Percentiles rank a stretch among this genome's conserved stretches.
phyloP scores from a whole-genome alignment of 2,888 invertebrate genomes.

The Drosophila mimica region DNA sequence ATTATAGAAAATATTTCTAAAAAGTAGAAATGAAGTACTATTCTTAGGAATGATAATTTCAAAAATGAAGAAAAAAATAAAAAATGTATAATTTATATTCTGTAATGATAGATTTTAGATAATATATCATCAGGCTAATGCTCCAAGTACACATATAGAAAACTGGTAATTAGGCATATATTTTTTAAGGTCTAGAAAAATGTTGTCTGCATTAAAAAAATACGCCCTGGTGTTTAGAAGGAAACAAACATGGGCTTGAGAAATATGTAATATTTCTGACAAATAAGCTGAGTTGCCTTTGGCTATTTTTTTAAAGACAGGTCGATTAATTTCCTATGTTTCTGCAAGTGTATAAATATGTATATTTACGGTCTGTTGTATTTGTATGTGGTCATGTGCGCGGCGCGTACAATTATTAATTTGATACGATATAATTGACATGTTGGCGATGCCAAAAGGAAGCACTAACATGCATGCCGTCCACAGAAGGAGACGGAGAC shows the following conservation, averaged over 20 bases:
- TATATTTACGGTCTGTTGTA: constrained; percentile 9
- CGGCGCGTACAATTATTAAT: constrained; percentile 80
- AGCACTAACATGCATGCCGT: constrained; percentile 70
- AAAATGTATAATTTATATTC: no score
- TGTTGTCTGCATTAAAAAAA: not conserved
- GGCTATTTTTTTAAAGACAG: not conserved
- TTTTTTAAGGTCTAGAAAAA: not conserved
- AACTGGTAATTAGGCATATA: not conserved
- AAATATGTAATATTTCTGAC: not conserved
- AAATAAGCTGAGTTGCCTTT: not conserved
- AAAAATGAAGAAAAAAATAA: not conserved
- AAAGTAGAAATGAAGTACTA: not conserved
- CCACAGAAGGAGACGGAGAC: constrained; percentile 19
- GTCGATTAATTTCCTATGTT: not conserved
- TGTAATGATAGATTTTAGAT: not conserved
- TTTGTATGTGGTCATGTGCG: constrained; percentile 47
- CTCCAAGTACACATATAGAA: not conserved
- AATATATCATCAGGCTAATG: fast-evolving
- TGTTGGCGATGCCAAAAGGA: constrained; percentile 80
- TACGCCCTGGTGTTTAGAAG: not conserved
- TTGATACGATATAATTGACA: constrained; percentile 83
- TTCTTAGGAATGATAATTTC: not conserved
- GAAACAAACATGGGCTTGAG: no score
- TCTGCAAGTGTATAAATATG: not conserved
- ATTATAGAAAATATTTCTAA: not conserved